Evolutionary conservation across 2,888 invertebrate genomes (phyloP).

Genomic region (Hecatera dysodea): DNA sequence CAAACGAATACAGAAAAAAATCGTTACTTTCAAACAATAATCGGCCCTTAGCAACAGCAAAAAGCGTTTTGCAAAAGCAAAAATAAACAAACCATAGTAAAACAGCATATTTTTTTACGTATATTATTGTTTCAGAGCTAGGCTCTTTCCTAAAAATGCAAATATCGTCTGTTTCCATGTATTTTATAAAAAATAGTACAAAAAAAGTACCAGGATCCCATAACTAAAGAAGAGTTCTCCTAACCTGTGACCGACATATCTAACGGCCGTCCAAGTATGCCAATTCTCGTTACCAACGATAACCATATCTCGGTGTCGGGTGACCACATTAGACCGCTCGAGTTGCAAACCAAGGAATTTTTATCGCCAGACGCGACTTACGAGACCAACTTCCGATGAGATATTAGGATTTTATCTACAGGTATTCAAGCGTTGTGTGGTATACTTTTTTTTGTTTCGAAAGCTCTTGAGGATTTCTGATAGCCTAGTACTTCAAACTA

Average conservation of each 20-base stretch:
- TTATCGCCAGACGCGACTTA: conserved; percentile 68
- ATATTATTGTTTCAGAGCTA: too few species aligned
- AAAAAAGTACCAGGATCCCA: conserved; percentile 56
- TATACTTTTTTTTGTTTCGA: conserved; percentile 36
- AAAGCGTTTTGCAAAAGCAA: not conserved
- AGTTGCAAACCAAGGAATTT: conserved; percentile 76
- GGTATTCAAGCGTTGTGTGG: conserved; percentile 51
- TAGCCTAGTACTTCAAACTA: conserved; percentile 45
- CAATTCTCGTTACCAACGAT: conserved; percentile 70
- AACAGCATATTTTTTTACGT: too few species aligned
- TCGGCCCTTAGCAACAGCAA: not conserved
- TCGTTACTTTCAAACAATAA: conserved; percentile 6
- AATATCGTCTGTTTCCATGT: not conserved
- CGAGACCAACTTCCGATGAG: conserved; percentile 66
- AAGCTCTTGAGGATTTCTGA: conserved; percentile 44
- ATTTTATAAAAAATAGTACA: conserved; percentile 3
- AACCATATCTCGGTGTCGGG: conserved; percentile 68
- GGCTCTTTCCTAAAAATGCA: too few species aligned
- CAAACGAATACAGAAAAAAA: not conserved
- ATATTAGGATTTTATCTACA: conserved; percentile 63
- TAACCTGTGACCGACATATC: conserved; percentile 68
- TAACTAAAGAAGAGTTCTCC: conserved; percentile 59
- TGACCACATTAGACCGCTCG: conserved; percentile 70
- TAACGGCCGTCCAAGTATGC: conserved; percentile 69
- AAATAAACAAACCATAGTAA: not conserved